Evolutionary conservation across 30 jellyfish, hydroid and myxozoan species (phyloP).

Genomic region (Aurelia coerulea): DNA sequence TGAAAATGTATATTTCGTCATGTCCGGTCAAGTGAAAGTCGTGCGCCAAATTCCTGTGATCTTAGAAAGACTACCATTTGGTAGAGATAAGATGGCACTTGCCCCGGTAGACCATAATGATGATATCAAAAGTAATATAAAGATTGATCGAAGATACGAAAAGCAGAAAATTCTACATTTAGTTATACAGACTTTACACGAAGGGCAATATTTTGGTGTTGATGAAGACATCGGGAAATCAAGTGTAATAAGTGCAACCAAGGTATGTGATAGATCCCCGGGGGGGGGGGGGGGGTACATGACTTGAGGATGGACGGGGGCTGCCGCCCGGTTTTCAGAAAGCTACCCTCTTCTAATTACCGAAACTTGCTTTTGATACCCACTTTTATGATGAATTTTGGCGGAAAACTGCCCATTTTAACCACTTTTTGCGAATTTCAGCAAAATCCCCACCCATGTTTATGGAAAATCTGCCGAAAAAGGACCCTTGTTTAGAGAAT

Average conservation of each 20-base stretch:
- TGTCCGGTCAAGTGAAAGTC: constrained; percentile 80
- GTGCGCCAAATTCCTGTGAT: constrained; percentile 76
- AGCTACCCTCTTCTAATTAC: no score
- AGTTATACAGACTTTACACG: constrained; percentile 41
- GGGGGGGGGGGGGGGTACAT: no score
- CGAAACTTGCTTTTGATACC: no score
- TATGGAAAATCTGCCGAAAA: no score
- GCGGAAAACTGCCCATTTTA: no score
- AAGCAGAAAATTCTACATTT: constrained; percentile 13
- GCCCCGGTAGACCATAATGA: constrained; percentile 33
- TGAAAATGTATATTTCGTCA: constrained; percentile 62
- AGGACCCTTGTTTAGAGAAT: no score
- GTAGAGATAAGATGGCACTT: constrained; percentile 36
- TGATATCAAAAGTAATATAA: constrained; percentile 15
- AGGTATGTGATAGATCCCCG: constrained; percentile 52
- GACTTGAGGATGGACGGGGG: no score
- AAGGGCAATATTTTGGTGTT: constrained; percentile 65
- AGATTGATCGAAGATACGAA: constrained; percentile 30
- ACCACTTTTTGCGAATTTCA: no score
- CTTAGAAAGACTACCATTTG: constrained; percentile 61
- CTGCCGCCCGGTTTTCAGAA: no score
- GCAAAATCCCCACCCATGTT: no score
- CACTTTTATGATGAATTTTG: no score
- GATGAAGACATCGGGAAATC: constrained; percentile 67
- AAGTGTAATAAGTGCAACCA: constrained; percentile 44